Evolutionary conservation across 2,113 vertebrate species (phyloP).

Genomic region (Hirundichthys speculiger): DNA sequence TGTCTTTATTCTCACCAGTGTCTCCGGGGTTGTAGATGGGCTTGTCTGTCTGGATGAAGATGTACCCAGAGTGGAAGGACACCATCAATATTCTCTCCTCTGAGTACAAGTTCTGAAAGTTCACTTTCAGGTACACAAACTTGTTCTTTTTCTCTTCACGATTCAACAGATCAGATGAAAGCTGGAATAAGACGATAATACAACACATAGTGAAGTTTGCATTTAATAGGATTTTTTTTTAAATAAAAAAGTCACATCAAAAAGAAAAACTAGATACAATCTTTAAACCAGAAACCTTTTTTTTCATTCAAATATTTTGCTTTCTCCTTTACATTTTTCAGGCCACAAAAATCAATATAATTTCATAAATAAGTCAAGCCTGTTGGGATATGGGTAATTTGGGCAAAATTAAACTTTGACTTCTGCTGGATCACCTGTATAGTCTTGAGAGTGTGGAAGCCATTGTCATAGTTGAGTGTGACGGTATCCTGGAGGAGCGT

Average conservation of each 20-base stretch:
- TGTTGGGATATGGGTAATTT: no score
- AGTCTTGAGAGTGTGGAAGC: constrained; percentile 53
- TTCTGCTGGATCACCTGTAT: constrained; percentile 63
- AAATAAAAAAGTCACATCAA: no score
- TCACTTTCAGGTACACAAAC: constrained; percentile 66
- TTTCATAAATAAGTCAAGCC: no score
- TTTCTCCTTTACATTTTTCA: no score
- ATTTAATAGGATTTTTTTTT: no score
- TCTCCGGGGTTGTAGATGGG: constrained; percentile 81
- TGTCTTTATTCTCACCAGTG: constrained; percentile 50
- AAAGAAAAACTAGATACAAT: neutral
- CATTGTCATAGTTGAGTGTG: constrained; percentile 52
- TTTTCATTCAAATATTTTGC: no score
- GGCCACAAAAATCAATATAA: no score
- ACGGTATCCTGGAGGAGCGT: constrained; percentile 30
- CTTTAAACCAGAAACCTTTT: neutral
- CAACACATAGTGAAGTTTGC: neutral
- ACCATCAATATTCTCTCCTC: constrained; percentile 57
- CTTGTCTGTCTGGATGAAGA: constrained; percentile 83
- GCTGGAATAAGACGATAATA: constrained; percentile 41
- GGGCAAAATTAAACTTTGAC: no score
- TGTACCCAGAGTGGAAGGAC: constrained; percentile 77
- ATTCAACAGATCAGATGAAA: constrained; percentile 56
- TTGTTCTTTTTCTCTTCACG: constrained; percentile 60
- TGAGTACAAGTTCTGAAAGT: constrained; percentile 33